These are phyloP conservation scores for Teinopalpus imperialis DNA, from an alignment of 2,888 invertebrate species.

Conservation along the genomic window DNA sequence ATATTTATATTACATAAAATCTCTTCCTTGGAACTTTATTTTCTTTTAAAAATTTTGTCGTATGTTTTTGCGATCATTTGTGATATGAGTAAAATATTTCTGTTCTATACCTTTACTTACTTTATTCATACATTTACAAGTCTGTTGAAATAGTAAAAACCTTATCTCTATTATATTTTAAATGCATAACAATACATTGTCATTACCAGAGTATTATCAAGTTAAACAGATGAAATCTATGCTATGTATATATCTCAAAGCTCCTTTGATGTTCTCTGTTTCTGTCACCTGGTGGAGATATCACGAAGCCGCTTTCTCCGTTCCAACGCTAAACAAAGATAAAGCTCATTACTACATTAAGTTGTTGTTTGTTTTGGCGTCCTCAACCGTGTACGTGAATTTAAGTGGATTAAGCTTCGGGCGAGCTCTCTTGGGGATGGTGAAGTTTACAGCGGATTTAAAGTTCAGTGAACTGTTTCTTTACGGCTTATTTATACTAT, in stretches of 20 bases:
- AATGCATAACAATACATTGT: background rate
- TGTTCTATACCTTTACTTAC: too few relatives aligned
- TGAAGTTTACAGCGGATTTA: conserved; percentile 26
- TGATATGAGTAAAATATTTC: too few relatives aligned
- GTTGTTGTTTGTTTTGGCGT: conserved; percentile 54
- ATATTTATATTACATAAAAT: too few relatives aligned
- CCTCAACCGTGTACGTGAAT: conserved; percentile 55
- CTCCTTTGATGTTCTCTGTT: conserved; percentile 25
- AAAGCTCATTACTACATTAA: conserved; percentile 63
- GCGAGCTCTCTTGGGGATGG: conserved; percentile 38
- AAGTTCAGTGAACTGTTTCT: conserved; percentile 22
- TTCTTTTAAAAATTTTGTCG: too few relatives aligned
- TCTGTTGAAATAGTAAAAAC: too few relatives aligned
- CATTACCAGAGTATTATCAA: background rate
- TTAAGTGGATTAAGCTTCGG: conserved; percentile 64
- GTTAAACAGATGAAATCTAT: conserved; percentile 12
- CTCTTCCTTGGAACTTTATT: too few relatives aligned
- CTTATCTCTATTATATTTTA: too few relatives aligned
- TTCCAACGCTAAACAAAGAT: conserved; percentile 40
- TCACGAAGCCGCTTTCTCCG: conserved; percentile 34
- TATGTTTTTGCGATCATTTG: too few relatives aligned
- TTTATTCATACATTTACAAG: too few relatives aligned
- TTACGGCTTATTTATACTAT: background rate
- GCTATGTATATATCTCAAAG: conserved; percentile 8
- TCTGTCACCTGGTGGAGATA: conserved; percentile 33